Base-by-base conservation (phyloP, 2,113 vertebrate species). In the Panthera uncia region DNA sequence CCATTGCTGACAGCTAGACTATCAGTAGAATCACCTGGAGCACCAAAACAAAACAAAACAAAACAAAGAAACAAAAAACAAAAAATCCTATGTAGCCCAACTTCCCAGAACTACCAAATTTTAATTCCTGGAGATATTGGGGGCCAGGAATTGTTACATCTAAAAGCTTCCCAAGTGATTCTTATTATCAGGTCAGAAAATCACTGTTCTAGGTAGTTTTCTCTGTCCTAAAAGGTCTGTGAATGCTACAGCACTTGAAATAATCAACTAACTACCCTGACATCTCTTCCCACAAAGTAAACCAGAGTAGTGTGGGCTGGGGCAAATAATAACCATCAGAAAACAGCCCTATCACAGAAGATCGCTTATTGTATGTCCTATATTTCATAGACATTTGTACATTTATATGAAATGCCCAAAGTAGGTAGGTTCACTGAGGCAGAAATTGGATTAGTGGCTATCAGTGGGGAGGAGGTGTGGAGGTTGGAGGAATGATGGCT, bases 291-390 rank as follows among this genome's bases (percentile, higher is more conserved):
- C 21, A 41, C 71, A 71, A 33, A 86, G 25, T 61, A 29, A 76
- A 38, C 12, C 1, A 14, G n/a, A 33, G 13, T 41, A 66, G n/a
- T 36, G 27, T 3, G 33, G 68, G 38, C 12, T 21, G 50, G 36
- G 61, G 41, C 19, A 31, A 55, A 13, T 4, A 74, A 23, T 10
- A 18, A 38, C 23, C 23, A 12, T 18, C 38, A 45, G 52, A 86
- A 50, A 27, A 25, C 21, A 89, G 55, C 48, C 74, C 33, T 52
- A 31, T 73, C 83, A 73, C 9, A 16, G 19, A 61, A 71, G 79
- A 66, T 15, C 4, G 52, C 4, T 0, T 8, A 4, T 1, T 12
- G 5, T 12, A 45, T 16, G 36, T 48, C 16, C 29, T 31, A 45
- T 31, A 31, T 9, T 29, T 45, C 41, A 78, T 10, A 78, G 31